Conservation (phyloP, 2,888 invertebrate genomes). For the Scrobipalpa costella region DNA sequence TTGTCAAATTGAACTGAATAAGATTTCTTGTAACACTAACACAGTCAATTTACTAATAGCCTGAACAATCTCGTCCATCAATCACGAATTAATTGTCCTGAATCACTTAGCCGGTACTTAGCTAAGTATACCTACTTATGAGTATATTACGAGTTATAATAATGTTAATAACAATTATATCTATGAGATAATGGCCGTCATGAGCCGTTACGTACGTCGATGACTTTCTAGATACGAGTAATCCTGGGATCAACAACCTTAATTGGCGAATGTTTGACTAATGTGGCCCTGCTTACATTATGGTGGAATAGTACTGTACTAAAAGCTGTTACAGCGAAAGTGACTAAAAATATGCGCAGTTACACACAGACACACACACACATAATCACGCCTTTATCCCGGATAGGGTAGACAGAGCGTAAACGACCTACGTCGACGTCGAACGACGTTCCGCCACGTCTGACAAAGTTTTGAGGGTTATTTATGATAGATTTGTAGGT, state of each 20-base stretch:
- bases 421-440: too few relatives aligned
- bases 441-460: too few relatives aligned
- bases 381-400: too few relatives aligned
- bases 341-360: not conserved
- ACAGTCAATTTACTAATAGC: not conserved
- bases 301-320: not conserved
- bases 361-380: not conserved
- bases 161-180: conserved; percentile 38
- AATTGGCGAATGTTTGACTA: conserved; percentile 56
- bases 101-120: conserved; percentile 13
- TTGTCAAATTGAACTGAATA: not conserved
- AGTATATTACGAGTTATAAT: conserved; percentile 35
- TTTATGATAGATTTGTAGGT: too few relatives aligned
- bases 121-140: conserved; percentile 12
- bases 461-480: too few relatives aligned
- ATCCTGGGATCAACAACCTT: conserved; percentile 50
- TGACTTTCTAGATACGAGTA: conserved; percentile 58
- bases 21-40: not conserved
- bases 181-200: conserved; percentile 38
- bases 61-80: not conserved
- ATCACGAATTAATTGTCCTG: not conserved
- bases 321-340: not conserved
- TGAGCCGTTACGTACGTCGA: conserved; percentile 50
- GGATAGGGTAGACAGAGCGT: too few relatives aligned
- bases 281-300: conserved; percentile 33